Evolutionary conservation across 2,888 invertebrate genomes (phyloP), one percentile per base, ranked within the genome.

Genomic region (Saturnia japonica): DNA sequence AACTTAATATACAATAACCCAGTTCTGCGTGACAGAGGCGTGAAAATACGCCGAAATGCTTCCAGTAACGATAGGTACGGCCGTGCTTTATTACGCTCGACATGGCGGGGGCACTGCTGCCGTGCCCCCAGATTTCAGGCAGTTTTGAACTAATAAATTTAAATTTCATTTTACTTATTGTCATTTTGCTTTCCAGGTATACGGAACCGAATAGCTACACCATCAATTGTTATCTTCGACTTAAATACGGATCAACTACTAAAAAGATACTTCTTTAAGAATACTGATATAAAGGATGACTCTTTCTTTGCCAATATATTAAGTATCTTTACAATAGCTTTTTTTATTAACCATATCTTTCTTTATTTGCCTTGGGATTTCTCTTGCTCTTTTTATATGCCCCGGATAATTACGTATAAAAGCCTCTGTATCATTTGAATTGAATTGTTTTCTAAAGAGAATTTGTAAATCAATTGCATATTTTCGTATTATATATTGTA

Each of bases 241-340:
- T 90, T 97, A 72, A 97, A 96, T 74, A 97, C 96, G 0, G 96
- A 97, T 82, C 91, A 95, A 82, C 89, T 97, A 68, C 82, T 97
- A 68, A 95, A 96, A 73, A 95, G 96, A 68, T 97, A 96, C 83
- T 91, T 94, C 70, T 95, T 97, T 80, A 96, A 96, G 80, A 93
- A 95, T 19, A 86, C 87, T 0, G 96, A 97, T 80, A 91, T 96
- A 82, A 97, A 96, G 79, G 95, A 96, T 69, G 95, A 96, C 75
- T 96, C 96, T 0, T 97, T 97, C 93, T 96, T 97, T 82, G 97
- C 97, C 3, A 97, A 97, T 84, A 95, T 97, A 79, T 96, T 96
- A 92, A 95, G 96, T 95, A 78, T 54, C 43, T 68, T 25, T 8
- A 40, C n/a, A 54, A 54, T 12, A 12, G 40, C 7, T 68, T 14